A percentile compares a stretch with the other conserved stretches of the same genome.
Evolutionary conservation across 2,888 invertebrate genomes (phyloP).

Genomic region (Gasteruption jaculator): DNA sequence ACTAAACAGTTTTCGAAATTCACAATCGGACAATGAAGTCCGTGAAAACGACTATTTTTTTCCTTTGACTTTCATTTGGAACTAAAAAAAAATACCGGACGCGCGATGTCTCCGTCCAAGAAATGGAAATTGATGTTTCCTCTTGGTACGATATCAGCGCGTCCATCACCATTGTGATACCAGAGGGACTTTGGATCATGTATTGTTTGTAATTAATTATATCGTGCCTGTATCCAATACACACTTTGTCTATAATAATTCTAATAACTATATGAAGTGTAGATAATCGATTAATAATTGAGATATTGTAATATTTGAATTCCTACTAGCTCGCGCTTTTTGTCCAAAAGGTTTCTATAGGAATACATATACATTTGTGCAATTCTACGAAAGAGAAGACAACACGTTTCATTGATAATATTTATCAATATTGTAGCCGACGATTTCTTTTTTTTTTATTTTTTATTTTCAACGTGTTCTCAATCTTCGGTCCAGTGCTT

Average conservation of each 20-base stretch:
- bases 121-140: no score
- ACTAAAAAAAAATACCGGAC: no score
- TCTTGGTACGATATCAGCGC: no score
- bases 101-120: no score
- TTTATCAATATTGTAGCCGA: slow-evolving; percentile 25
- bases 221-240: slow-evolving; percentile 49
- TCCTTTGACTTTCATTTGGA: slow-evolving; percentile 10
- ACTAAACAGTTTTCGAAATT: slow-evolving; percentile 11
- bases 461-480: no score
- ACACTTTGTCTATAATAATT: slow-evolving; percentile 35
- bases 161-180: slow-evolving; percentile 44
- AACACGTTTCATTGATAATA: slow-evolving; percentile 30
- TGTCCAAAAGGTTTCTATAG: slow-evolving; percentile 24
- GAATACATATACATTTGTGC: slow-evolving; percentile 38
- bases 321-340: slow-evolving; percentile 31
- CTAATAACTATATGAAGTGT: slow-evolving; percentile 34
- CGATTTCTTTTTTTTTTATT: slow-evolving; percentile 21
- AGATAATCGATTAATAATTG: slow-evolving; percentile 34
- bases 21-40: slow-evolving; percentile 40
- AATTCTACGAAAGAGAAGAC: no score
- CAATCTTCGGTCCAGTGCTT: no score
- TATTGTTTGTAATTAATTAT: slow-evolving; percentile 47
- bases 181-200: slow-evolving; percentile 41
- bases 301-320: slow-evolving; percentile 39
- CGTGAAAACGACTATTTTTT: slow-evolving; percentile 20